These are phyloP conservation scores for Anabas testudineus DNA, from an alignment of 2,797 vertebrate species.

Conservation along the genomic window DNA sequence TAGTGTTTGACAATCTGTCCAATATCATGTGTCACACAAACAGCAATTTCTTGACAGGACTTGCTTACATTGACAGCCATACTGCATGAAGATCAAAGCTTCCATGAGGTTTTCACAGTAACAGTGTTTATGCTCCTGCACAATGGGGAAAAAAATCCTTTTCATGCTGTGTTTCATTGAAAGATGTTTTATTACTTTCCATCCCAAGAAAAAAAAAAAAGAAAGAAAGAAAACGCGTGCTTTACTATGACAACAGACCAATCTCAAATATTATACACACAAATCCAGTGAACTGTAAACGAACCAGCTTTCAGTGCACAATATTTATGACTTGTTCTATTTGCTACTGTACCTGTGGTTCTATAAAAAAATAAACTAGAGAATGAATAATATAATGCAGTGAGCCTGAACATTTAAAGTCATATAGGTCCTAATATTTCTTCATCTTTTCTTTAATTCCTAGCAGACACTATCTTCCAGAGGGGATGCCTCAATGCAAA, in stretches of 20 bases:
- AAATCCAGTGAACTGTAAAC: constrained; percentile 4
- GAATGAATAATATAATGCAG: neutral
- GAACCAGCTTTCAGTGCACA: neutral
- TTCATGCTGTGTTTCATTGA: constrained; percentile 47
- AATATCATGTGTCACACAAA: constrained; percentile 60
- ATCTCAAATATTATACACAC: constrained; percentile 11
- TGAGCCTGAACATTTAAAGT: neutral
- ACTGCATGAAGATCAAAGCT: constrained; percentile 66
- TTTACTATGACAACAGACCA: constrained; percentile 19
- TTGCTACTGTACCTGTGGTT: neutral
- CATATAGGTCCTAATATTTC: neutral
- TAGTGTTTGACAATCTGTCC: constrained; percentile 69
- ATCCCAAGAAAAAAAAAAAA: constrained; percentile 9
- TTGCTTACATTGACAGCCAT: constrained; percentile 64
- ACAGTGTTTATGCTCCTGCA: constrained; percentile 49
- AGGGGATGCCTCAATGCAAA: too few species aligned
- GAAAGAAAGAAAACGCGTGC: constrained; percentile 4
- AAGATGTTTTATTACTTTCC: constrained; percentile 35
- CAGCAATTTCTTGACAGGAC: constrained; percentile 67
- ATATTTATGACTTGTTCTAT: neutral
- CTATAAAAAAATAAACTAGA: constrained; percentile 1
- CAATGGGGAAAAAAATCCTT: constrained; percentile 24
- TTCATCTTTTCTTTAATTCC: neutral
- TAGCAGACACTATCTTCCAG: neutral
- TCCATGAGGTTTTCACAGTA: constrained; percentile 54